Conservation (phyloP, 1,140 invertebrate species). For the Episyrphus balteatus region DNA sequence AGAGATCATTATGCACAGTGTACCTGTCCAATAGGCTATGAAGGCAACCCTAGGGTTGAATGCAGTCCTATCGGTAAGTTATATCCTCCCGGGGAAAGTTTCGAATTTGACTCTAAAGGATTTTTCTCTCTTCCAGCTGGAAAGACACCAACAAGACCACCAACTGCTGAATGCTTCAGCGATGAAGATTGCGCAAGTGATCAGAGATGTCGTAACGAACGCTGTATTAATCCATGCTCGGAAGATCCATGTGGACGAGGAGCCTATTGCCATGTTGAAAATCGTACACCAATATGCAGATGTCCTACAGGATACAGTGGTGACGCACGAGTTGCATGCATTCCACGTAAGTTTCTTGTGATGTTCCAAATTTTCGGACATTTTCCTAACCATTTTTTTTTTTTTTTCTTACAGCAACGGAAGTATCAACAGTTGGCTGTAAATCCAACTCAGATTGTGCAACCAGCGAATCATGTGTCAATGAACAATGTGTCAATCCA, state of each 20-base stretch:
- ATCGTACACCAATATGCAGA: slow-evolving; percentile 63
- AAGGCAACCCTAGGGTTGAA: slow-evolving; percentile 71
- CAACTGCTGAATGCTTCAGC: slow-evolving; percentile 55
- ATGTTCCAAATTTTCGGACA: background rate
- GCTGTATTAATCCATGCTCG: slow-evolving; percentile 68
- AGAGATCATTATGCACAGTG: slow-evolving; percentile 64
- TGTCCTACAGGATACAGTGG: slow-evolving; percentile 69
- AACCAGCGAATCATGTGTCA: slow-evolving; percentile 66
- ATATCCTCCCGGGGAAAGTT: background rate
- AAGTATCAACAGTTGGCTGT: slow-evolving; percentile 53
- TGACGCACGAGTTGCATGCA: slow-evolving; percentile 58
- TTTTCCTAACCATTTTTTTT: background rate
- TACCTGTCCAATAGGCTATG: slow-evolving; percentile 63
- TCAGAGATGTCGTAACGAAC: slow-evolving; percentile 59
- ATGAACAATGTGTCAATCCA: slow-evolving; percentile 63
- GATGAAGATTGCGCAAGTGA: slow-evolving; percentile 66
- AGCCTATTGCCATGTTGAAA: slow-evolving; percentile 65
- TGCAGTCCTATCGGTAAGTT: slow-evolving; percentile 43
- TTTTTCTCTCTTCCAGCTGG: slow-evolving; percentile 33
- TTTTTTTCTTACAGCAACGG: slow-evolving; percentile 39
- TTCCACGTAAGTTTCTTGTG: slow-evolving; percentile 54
- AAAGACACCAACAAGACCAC: slow-evolving; percentile 35
- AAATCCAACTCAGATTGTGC: slow-evolving; percentile 68
- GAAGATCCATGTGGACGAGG: slow-evolving; percentile 56
- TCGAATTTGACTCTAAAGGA: background rate